These are phyloP conservation scores for Hybos culiciformis DNA, from an alignment of 2,888 invertebrate species.

Conservation along the genomic window DNA sequence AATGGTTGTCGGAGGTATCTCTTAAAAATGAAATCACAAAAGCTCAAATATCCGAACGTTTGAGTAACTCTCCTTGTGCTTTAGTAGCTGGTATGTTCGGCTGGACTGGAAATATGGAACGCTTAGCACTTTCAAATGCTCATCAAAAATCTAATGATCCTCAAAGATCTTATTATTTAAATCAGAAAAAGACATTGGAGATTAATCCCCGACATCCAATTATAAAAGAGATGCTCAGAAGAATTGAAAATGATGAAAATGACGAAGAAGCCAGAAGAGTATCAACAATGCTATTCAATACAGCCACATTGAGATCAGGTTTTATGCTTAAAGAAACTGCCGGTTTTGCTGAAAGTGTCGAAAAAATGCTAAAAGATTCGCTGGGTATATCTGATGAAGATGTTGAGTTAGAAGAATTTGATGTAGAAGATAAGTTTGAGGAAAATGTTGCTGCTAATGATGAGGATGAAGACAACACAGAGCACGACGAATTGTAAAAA, in stretches of 20 bases:
- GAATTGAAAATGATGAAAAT: conserved; percentile 62
- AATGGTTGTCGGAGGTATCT: conserved; percentile 75
- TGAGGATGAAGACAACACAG: conserved; percentile 35
- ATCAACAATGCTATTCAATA: conserved; percentile 79
- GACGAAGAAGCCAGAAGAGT: conserved; percentile 70
- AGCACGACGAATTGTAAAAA: conserved; percentile 48
- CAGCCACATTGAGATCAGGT: conserved; percentile 89
- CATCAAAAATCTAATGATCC: conserved; percentile 92
- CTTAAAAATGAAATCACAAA: conserved; percentile 68
- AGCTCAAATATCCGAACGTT: conserved; percentile 72
- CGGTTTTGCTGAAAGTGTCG: conserved; percentile 82
- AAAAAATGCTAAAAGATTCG: conserved; percentile 70
- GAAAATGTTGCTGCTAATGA: conserved; percentile 36
- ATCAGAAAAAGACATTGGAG: conserved; percentile 93
- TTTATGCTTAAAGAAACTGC: conserved; percentile 76
- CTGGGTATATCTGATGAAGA: conserved; percentile 68
- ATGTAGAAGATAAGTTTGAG: conserved; percentile 34
- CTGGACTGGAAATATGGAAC: conserved; percentile 99
- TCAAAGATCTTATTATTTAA: conserved; percentile 71
- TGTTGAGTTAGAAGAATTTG: conserved; percentile 34
- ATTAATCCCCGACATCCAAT: conserved; percentile 96
- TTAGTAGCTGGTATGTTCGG: conserved; percentile 93
- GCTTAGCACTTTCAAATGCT: conserved; percentile 87
- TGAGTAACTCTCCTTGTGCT: conserved; percentile 88
- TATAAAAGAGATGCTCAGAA: conserved; percentile 74